Percentiles rank a stretch among this genome's conserved stretches.
phyloP scores from a whole-genome alignment of 2,113 vertebrate species.

The Chionomys nivalis region DNA sequence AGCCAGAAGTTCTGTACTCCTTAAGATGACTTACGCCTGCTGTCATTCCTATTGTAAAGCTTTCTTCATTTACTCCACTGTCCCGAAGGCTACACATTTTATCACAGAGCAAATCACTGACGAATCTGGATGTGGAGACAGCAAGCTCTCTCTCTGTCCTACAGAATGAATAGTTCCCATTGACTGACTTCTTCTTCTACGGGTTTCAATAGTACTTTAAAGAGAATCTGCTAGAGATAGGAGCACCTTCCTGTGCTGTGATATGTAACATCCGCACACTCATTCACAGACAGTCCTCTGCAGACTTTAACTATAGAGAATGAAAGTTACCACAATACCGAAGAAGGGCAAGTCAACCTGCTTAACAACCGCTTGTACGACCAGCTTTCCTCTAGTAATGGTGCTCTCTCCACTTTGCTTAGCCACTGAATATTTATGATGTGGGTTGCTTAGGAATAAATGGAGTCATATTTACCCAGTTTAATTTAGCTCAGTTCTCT shows the following conservation, averaged over 20 bases:
- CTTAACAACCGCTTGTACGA: neutral
- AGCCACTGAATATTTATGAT: neutral
- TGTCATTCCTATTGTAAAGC: neutral
- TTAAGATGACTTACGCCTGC: constrained; percentile 13
- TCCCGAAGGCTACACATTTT: neutral
- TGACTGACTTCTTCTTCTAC: constrained; percentile 21
- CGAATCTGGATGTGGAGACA: neutral
- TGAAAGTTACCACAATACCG: neutral
- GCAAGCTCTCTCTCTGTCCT: constrained; percentile 27
- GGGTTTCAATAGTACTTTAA: constrained; percentile 8
- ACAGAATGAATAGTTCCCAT: constrained; percentile 11
- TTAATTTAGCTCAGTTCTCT: neutral
- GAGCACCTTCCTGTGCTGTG: neutral
- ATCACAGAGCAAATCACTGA: neutral
- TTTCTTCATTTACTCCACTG: constrained; percentile 14
- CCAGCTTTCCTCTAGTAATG: neutral
- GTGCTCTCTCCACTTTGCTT: neutral
- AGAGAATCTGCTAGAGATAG: neutral
- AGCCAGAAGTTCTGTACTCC: neutral
- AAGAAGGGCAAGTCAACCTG: constrained; percentile 16
- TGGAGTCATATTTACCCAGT: neutral
- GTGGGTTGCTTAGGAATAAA: neutral
- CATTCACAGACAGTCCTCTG: neutral
- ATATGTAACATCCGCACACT: neutral
- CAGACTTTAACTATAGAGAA: neutral